These are phyloP conservation scores for Sorex fumeus DNA, from an alignment of 2,113 vertebrate species.

Conservation along the genomic window DNA sequence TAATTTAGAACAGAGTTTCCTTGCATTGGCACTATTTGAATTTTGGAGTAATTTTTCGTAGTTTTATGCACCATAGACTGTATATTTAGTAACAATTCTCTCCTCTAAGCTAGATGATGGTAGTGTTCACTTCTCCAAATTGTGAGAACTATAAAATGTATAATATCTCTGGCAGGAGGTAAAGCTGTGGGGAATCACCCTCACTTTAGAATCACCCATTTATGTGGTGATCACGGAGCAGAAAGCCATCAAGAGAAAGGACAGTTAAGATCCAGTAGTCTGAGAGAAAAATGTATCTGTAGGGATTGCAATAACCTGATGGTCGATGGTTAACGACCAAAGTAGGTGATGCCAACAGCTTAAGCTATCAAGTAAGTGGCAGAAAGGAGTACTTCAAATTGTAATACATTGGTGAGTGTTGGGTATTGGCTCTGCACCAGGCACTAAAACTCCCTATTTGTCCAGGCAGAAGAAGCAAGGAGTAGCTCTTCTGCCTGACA, in stretches of 20 bases:
- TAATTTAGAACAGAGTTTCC: constrained; percentile 30
- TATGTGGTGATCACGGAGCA: not conserved
- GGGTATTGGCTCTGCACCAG: no score
- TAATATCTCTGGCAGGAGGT: not conserved
- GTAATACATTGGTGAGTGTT: not conserved
- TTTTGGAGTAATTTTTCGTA: constrained; percentile 17
- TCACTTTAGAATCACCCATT: not conserved
- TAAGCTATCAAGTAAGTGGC: not conserved
- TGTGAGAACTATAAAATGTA: not conserved
- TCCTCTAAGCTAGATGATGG: not conserved
- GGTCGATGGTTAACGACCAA: not conserved
- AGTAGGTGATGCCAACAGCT: not conserved
- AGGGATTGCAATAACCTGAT: not conserved
- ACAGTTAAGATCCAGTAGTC: not conserved
- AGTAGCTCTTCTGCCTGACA: no score
- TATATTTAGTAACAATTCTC: constrained; percentile 1
- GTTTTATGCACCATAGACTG: not conserved
- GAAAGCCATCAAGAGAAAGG: not conserved
- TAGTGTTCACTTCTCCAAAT: not conserved
- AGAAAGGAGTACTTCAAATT: not conserved
- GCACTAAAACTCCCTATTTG: no score
- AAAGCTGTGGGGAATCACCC: not conserved
- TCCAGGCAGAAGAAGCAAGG: no score
- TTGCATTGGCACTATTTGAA: not conserved
- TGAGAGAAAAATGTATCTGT: not conserved